phyloP scores from a whole-genome alignment of 2,888 invertebrate species.

The Azorinus chamasolen region DNA sequence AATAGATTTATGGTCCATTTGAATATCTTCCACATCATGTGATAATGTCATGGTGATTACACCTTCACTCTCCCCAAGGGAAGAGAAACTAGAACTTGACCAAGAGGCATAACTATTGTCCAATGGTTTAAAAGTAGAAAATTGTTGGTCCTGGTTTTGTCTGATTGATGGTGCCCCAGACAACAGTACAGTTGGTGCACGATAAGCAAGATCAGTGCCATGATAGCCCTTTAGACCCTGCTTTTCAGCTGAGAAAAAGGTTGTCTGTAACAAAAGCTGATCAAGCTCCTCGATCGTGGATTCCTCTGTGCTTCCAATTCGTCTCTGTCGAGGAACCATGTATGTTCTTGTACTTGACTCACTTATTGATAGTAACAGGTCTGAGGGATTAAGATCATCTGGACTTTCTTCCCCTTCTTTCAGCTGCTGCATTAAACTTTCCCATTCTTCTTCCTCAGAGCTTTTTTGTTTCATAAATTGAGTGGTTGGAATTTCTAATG shows the following conservation, averaged over 20 bases:
- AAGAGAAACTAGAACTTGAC: constrained; percentile 25
- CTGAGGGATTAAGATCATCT: constrained; percentile 60
- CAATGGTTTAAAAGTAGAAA: constrained; percentile 72
- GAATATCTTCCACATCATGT: constrained; percentile 61
- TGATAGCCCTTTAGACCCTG: constrained; percentile 15
- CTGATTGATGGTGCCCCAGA: constrained; percentile 43
- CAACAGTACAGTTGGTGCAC: constrained; percentile 69
- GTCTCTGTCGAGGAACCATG: constrained; percentile 5
- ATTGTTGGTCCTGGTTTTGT: constrained; percentile 56
- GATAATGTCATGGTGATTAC: constrained; percentile 58
- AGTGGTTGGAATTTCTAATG: constrained; percentile 50
- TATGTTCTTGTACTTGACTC: constrained; percentile 3
- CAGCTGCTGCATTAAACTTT: constrained; percentile 48
- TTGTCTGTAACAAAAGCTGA: constrained; percentile 48
- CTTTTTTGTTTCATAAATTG: constrained; percentile 32
- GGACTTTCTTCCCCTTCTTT: constrained; percentile 62
- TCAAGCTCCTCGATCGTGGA: constrained; percentile 53
- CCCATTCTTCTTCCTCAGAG: constrained; percentile 59
- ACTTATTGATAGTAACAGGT: constrained; percentile 45
- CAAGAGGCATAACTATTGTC: constrained; percentile 51
- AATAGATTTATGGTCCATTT: constrained; percentile 61
- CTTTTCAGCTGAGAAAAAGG: constrained; percentile 37
- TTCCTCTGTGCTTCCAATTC: constrained; percentile 31
- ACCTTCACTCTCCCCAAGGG: constrained; percentile 28
- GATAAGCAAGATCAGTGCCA: constrained; percentile 55